phyloP scores from a whole-genome alignment of 2,888 invertebrate genomes.

The Nomada fucata region DNA sequence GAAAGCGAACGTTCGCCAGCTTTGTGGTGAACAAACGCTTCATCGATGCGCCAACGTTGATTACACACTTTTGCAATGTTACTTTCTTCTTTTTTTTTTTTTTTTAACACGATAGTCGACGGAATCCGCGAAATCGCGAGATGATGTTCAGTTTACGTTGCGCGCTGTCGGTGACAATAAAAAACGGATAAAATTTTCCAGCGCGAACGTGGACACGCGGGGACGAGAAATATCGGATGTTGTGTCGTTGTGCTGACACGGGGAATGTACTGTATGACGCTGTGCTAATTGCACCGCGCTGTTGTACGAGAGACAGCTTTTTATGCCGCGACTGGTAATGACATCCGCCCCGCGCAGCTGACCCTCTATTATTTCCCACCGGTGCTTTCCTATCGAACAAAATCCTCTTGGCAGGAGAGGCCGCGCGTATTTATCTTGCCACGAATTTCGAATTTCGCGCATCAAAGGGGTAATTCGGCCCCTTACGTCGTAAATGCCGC shows the following conservation, averaged over 20 bases:
- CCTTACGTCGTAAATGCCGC: slow-evolving; percentile 22
- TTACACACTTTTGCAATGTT: neutral
- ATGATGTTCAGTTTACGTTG: slow-evolving; percentile 3
- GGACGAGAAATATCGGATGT: slow-evolving; percentile 59
- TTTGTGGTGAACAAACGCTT: too few species aligned
- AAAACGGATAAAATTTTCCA: slow-evolving; percentile 58
- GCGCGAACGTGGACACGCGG: slow-evolving; percentile 15
- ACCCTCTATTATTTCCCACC: slow-evolving; percentile 76
- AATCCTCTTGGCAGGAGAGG: slow-evolving; percentile 47
- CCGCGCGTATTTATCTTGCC: slow-evolving; percentile 53
- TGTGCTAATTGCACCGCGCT: slow-evolving; percentile 65
- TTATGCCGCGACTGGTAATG: slow-evolving; percentile 76
- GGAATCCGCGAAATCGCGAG: slow-evolving; percentile 25
- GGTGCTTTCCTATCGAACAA: slow-evolving; percentile 55
- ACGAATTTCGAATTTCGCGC: slow-evolving; percentile 31
- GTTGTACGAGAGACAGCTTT: slow-evolving; percentile 69
- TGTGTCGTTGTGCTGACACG: slow-evolving; percentile 53
- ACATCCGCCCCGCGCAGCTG: slow-evolving; percentile 77
- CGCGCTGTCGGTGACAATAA: slow-evolving; percentile 32
- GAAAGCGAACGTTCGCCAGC: too few species aligned
- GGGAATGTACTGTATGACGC: slow-evolving; percentile 66
- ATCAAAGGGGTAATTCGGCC: slow-evolving; percentile 14
- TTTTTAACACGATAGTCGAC: neutral
- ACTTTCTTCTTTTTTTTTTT: too few species aligned
- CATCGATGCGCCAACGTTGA: too few species aligned